A percentile compares a stretch with the other conserved stretches of the same genome.
These are phyloP conservation scores for Pteria penguin DNA, from an alignment of 2,888 invertebrate species.

Conservation along the genomic window DNA sequence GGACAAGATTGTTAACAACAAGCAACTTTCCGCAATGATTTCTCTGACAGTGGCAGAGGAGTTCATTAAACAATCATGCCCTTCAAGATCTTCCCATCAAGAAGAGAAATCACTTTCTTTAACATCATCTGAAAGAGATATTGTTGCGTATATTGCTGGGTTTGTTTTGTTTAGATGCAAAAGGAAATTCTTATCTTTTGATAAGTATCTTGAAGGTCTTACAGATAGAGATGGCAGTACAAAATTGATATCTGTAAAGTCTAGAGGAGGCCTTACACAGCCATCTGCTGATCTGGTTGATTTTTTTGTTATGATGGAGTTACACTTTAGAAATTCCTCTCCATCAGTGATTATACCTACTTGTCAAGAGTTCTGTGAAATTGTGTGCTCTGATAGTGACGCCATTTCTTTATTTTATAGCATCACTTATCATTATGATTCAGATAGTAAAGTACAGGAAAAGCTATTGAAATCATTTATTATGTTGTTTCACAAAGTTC, in stretches of 20 bases:
- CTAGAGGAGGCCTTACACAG: slow-evolving; percentile 7
- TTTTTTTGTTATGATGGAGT: slow-evolving; percentile 14
- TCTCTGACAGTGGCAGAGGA: background rate
- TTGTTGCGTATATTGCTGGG: slow-evolving; percentile 4
- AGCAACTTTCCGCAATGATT: too few relatives aligned
- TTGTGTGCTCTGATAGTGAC: background rate
- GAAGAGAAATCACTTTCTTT: too few relatives aligned
- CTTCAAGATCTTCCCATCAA: too few relatives aligned
- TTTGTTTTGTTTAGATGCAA: too few relatives aligned
- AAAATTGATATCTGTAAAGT: slow-evolving; percentile 6
- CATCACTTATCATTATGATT: background rate
- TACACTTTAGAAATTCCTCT: background rate
- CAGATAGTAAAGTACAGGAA: background rate
- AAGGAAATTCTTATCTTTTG: too few relatives aligned
- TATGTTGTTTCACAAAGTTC: slow-evolving; percentile 4
- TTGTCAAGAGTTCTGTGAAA: slow-evolving; percentile 2
- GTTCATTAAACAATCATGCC: background rate
- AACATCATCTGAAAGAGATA: background rate
- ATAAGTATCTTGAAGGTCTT: background rate
- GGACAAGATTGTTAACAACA: too few relatives aligned
- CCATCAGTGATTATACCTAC: background rate
- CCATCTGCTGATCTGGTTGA: slow-evolving; percentile 3
- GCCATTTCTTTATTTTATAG: slow-evolving; percentile 7
- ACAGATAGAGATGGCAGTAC: background rate
- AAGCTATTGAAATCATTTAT: background rate